phyloP scores from a whole-genome alignment of 2,113 vertebrate genomes.

The Platanista minor region DNA sequence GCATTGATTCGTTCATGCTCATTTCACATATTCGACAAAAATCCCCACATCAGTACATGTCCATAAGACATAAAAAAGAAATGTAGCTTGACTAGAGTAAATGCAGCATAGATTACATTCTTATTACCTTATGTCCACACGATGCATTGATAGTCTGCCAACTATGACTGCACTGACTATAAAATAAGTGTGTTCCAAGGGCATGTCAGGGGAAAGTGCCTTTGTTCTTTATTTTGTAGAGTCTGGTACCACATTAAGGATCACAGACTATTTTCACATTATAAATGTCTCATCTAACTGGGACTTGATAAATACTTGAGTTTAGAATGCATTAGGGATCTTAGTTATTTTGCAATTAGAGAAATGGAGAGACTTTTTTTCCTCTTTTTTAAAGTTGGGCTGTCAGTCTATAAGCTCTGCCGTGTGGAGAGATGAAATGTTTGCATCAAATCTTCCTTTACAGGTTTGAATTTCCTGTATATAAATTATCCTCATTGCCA shows the following conservation, averaged over 20 bases:
- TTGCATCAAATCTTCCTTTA: background rate
- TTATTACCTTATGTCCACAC: constrained; percentile 14
- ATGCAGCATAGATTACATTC: constrained; percentile 27
- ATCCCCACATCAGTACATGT: background rate
- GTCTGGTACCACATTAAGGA: background rate
- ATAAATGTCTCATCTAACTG: background rate
- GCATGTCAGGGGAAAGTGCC: rapidly evolving
- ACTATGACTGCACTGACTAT: background rate
- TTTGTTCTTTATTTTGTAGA: background rate
- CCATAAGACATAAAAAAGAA: constrained; percentile 43
- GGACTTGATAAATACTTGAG: background rate
- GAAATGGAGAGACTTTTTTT: background rate
- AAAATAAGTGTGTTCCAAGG: background rate
- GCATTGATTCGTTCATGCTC: background rate
- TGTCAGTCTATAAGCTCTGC: background rate
- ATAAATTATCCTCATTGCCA: background rate
- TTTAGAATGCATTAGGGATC: background rate
- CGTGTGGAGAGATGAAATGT: constrained; percentile 18
- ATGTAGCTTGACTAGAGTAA: constrained; percentile 1
- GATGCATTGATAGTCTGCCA: background rate
- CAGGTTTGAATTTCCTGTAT: background rate
- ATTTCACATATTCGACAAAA: background rate
- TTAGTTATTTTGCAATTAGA: background rate
- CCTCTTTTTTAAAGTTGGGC: background rate
- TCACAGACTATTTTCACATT: background rate